These are phyloP conservation scores for Hydrozoanthus gracilis DNA, from an alignment of 92 coral and sea anemone genomes.

Conservation along the genomic window DNA sequence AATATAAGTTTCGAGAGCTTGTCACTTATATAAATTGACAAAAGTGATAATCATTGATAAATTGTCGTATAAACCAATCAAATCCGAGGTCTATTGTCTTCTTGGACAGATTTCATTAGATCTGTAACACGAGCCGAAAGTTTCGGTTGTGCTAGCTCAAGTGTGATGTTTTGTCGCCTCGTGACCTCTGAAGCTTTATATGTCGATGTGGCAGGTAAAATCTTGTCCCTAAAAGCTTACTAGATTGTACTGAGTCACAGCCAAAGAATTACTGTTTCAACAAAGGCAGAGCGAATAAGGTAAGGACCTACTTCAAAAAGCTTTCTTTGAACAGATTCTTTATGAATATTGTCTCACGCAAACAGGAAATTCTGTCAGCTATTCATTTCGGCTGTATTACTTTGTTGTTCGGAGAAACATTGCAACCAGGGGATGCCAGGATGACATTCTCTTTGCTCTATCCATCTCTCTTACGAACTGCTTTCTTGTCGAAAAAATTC, in stretches of 20 bases:
- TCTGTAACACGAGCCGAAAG: not conserved
- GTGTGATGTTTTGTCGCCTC: not conserved
- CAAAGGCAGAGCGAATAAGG: not conserved
- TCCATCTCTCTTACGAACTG: no score
- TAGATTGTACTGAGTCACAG: not conserved
- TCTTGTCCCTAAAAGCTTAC: not conserved
- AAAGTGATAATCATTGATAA: conserved; percentile 18
- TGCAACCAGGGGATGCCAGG: no score
- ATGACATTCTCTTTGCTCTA: no score
- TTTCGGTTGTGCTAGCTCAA: not conserved
- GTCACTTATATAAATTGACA: not conserved
- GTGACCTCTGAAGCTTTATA: not conserved
- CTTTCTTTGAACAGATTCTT: not conserved
- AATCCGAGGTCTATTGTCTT: not conserved
- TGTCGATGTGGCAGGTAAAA: not conserved
- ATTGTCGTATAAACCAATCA: conserved; percentile 10
- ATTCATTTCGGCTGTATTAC: not conserved
- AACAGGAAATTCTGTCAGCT: not conserved
- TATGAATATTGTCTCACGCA: conserved; percentile 22
- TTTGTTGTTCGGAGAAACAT: not conserved
- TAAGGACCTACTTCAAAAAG: not conserved
- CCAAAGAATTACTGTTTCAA: not conserved
- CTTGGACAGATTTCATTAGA: conserved; percentile 9
- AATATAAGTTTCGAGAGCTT: no score
- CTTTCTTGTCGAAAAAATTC: no score